A percentile compares a stretch with the other conserved stretches of the same genome.
phyloP scores from a whole-genome alignment of 1,140 invertebrate species.

The Aphelinus certus region DNA sequence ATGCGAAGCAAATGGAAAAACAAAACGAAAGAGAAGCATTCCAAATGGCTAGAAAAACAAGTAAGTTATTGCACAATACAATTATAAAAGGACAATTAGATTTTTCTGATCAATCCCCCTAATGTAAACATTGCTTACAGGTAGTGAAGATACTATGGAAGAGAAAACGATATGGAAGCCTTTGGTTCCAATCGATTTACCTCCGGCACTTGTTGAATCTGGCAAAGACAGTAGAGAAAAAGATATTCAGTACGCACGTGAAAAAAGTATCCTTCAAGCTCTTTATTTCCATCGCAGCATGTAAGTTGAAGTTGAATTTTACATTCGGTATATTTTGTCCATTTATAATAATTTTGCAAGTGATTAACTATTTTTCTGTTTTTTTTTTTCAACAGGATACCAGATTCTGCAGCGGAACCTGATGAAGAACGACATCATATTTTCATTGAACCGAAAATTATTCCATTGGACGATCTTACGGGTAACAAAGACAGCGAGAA shows the following conservation, averaged over 20 bases:
- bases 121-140: slow-evolving; percentile 47
- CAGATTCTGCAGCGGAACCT: slow-evolving; percentile 86
- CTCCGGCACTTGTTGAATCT: slow-evolving; percentile 71
- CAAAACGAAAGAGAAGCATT: slow-evolving; percentile 84
- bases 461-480: slow-evolving; percentile 88
- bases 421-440: slow-evolving; percentile 81
- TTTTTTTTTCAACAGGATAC: slow-evolving; percentile 68
- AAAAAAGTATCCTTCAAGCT: slow-evolving; percentile 84
- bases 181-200: slow-evolving; percentile 74
- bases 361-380: background rate
- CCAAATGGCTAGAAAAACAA: slow-evolving; percentile 79
- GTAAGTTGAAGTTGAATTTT: slow-evolving; percentile 63
- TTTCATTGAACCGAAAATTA: slow-evolving; percentile 79
- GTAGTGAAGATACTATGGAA: slow-evolving; percentile 79
- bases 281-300: slow-evolving; percentile 86
- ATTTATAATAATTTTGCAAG: background rate
- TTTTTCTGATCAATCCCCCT: slow-evolving; percentile 12
- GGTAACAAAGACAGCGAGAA: slow-evolving; percentile 82
- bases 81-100: slow-evolving; percentile 3
- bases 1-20: slow-evolving; percentile 91
- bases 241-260: slow-evolving; percentile 84
- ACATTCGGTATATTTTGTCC: slow-evolving; percentile 12
- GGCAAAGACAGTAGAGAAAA: slow-evolving; percentile 88
- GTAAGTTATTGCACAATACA: slow-evolving; percentile 55
- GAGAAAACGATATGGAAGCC: slow-evolving; percentile 78